Conservation (phyloP, 2,888 invertebrate genomes). For the Diploptera punctata region DNA sequence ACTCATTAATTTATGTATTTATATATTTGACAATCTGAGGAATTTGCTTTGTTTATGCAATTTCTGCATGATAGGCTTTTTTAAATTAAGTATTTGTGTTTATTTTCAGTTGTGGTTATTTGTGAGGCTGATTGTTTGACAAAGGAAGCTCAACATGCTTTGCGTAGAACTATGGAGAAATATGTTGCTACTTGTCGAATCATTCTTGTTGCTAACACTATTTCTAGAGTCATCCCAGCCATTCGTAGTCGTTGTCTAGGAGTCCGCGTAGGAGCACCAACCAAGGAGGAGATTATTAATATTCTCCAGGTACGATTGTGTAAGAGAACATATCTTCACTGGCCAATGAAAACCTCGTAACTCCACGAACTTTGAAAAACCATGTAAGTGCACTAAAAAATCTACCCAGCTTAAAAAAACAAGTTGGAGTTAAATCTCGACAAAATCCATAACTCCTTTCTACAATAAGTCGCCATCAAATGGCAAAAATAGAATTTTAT, state of each 20-base stretch:
- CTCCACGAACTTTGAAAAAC: no score
- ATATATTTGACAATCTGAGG: no score
- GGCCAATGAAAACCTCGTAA: no score
- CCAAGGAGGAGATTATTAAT: slow-evolving; percentile 72
- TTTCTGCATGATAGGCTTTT: no score
- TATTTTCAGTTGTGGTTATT: slow-evolving; percentile 81
- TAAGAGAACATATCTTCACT: no score
- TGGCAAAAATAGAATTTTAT: no score
- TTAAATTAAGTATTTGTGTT: no score
- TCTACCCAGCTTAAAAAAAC: background rate
- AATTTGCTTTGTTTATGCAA: no score
- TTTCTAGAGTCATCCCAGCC: slow-evolving; percentile 96
- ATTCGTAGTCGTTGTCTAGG: slow-evolving; percentile 94
- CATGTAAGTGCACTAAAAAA: no score
- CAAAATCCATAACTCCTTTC: no score
- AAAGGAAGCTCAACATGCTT: slow-evolving; percentile 97
- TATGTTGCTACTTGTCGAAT: slow-evolving; percentile 94
- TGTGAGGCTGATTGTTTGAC: slow-evolving; percentile 95
- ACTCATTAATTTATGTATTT: no score
- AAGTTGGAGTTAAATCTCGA: background rate
- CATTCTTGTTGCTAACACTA: slow-evolving; percentile 93
- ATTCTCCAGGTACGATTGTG: slow-evolving; percentile 58
- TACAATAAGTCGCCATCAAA: no score
- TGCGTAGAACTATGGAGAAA: slow-evolving; percentile 99
- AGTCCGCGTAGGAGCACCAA: slow-evolving; percentile 90